Percentiles rank a stretch among this genome's conserved stretches.
Conservation (phyloP, 2,113 vertebrate species). For the Theropithecus gelada region DNA sequence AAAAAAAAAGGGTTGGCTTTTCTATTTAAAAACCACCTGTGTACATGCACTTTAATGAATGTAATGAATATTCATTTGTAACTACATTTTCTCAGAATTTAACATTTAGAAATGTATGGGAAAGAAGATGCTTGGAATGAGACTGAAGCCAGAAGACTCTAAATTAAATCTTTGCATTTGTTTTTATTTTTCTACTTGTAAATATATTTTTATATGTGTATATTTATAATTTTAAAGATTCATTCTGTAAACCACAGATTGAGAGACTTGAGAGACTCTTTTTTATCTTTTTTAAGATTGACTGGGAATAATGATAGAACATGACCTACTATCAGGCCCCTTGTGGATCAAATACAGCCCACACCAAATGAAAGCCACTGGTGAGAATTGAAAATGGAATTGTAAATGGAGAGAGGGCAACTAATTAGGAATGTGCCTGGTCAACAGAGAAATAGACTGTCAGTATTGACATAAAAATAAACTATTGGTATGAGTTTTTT, state of each 20-base stretch:
- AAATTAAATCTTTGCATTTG: constrained; percentile 26
- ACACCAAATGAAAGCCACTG: neutral
- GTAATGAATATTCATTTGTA: neutral
- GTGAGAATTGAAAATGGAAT: neutral
- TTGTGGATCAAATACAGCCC: neutral
- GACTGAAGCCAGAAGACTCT: constrained; percentile 7
- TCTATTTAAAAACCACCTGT: neutral
- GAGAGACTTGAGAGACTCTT: neutral
- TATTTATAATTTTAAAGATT: constrained; percentile 12
- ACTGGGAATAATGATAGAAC: neutral
- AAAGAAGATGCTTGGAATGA: neutral
- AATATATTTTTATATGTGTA: neutral
- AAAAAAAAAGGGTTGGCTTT: too few relatives aligned
- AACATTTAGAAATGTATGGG: neutral
- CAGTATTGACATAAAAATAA: neutral
- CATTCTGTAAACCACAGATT: neutral
- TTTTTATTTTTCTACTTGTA: constrained; percentile 25
- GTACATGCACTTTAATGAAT: neutral
- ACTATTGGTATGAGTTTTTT: neutral
- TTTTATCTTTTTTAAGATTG: neutral
- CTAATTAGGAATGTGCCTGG: neutral
- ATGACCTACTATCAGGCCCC: neutral
- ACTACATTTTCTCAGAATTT: constrained; percentile 28
- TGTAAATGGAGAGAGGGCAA: neutral
- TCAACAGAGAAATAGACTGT: neutral